Evolutionary conservation across 2,888 invertebrate genomes (phyloP).

Genomic region (Acrobasis repandana): DNA sequence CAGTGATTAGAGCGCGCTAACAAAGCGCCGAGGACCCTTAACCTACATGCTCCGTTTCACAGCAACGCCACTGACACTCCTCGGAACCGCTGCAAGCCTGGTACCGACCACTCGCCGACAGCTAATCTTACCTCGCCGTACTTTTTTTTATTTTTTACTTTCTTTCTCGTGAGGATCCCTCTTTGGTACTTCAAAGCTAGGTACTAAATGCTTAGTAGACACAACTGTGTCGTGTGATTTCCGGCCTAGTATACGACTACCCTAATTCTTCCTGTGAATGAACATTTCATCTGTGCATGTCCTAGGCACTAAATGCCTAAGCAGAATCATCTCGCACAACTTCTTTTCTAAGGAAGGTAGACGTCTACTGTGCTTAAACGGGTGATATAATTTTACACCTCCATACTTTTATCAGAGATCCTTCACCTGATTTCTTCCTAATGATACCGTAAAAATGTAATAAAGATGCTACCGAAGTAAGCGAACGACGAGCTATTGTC

Average conservation of each 20-base stretch:
- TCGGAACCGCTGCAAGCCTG: slow-evolving; percentile 61
- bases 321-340: too few relatives aligned
- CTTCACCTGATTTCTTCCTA: neutral
- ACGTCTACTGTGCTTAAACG: too few relatives aligned
- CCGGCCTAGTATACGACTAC: too few relatives aligned
- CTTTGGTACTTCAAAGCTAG: neutral
- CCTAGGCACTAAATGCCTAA: too few relatives aligned
- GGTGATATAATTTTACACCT: neutral
- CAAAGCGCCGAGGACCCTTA: slow-evolving; percentile 78
- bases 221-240: too few relatives aligned
- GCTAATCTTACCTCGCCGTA: slow-evolving; percentile 55
- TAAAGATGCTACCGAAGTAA: slow-evolving; percentile 18
- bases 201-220: too few relatives aligned
- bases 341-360: too few relatives aligned
- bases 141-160: slow-evolving; percentile 37
- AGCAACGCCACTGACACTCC: slow-evolving; percentile 67
- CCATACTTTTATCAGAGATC: neutral
- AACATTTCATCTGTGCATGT: too few relatives aligned
- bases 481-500: slow-evolving; percentile 18
- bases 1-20: slow-evolving; percentile 82
- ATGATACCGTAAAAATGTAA: slow-evolving; percentile 15
- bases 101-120: slow-evolving; percentile 52
- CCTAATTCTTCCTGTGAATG: too few relatives aligned
- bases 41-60: slow-evolving; percentile 82
- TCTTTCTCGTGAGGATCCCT: neutral